Conservation (phyloP, 2,888 invertebrate species). For the Lochmaea capreae region DNA sequence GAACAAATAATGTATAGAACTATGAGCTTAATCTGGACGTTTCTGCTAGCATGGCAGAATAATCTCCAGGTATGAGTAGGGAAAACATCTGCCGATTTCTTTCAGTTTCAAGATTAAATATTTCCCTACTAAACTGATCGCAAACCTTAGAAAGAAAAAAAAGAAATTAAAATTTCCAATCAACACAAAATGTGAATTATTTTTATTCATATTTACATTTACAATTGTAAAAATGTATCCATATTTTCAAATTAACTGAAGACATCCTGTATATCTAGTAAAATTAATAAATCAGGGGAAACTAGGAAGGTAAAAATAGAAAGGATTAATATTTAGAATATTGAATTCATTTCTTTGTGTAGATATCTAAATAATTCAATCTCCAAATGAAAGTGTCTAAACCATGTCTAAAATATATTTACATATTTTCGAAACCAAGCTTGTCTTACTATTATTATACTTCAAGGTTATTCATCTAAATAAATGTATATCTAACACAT, state of each 20-base stretch:
- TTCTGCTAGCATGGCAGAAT: too few relatives aligned
- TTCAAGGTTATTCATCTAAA: conserved; percentile 1
- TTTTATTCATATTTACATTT: too few relatives aligned
- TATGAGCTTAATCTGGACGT: too few relatives aligned
- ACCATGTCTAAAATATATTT: neutral
- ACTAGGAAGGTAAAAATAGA: neutral
- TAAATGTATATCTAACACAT: neutral
- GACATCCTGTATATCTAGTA: neutral
- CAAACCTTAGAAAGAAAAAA: too few relatives aligned
- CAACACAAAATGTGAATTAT: too few relatives aligned
- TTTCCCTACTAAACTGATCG: too few relatives aligned
- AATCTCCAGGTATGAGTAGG: too few relatives aligned
- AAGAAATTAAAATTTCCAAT: too few relatives aligned
- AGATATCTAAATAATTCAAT: neutral
- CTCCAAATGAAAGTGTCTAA: conserved; percentile 2
- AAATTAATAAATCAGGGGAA: neutral
- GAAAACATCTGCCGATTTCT: too few relatives aligned
- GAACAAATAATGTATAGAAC: too few relatives aligned
- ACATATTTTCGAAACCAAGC: neutral
- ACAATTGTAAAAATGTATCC: neutral
- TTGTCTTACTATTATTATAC: neutral
- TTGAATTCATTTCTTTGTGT: neutral
- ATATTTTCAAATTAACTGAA: neutral
- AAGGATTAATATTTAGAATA: conserved; percentile 1
- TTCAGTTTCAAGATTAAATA: too few relatives aligned